Evolutionary conservation across 2,888 invertebrate genomes (phyloP).

Genomic region (Sepioteuthis lessoniana): DNA sequence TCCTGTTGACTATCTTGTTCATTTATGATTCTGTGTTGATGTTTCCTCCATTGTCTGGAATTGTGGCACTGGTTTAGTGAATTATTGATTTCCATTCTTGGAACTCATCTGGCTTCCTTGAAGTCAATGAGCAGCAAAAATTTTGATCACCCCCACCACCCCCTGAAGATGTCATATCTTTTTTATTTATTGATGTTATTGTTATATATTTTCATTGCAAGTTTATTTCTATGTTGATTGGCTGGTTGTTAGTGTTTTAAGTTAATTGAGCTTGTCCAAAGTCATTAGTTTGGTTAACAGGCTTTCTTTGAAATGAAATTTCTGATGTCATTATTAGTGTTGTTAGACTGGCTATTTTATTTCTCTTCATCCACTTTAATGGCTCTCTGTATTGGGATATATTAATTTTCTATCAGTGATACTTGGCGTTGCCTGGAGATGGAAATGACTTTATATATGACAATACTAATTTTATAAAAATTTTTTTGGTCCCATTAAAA

Average conservation of each 20-base stretch:
- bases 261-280: background rate
- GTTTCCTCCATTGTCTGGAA: background rate
- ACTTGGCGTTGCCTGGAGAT: no score
- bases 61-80: background rate
- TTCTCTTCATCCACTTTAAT: background rate
- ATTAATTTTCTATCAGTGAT: no score
- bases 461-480: no score
- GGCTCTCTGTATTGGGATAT: no score
- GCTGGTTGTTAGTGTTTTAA: background rate
- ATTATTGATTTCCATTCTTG: conserved; percentile 20
- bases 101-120: background rate
- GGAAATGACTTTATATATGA: no score
- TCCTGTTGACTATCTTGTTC: background rate
- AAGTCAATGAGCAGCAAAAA: background rate
- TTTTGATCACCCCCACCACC: background rate
- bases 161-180: background rate
- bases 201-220: background rate
- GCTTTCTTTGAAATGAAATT: background rate
- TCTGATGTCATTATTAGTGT: background rate
- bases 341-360: background rate
- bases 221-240: background rate
- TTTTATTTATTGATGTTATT: background rate
- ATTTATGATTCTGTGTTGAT: background rate
- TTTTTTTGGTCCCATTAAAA: no score
- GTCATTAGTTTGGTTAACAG: background rate